Percentiles rank a stretch among this genome's conserved stretches.
Conservation (phyloP, 2,113 vertebrate species). For the Odobenus rosmarus region DNA sequence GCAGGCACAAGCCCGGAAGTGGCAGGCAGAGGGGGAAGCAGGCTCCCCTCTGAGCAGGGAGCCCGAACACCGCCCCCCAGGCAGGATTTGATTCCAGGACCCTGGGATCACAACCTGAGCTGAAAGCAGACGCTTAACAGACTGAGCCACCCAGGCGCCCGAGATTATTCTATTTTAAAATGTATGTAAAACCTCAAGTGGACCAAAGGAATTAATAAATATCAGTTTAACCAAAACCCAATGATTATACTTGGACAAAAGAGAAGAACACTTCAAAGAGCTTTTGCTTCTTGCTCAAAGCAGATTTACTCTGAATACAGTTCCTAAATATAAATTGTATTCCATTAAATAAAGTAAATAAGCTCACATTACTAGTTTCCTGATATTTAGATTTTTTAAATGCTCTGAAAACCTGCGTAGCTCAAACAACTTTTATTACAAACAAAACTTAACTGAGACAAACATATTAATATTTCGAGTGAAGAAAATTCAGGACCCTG, state of each 20-base stretch:
- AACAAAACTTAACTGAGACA: constrained; percentile 44
- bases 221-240: constrained; percentile 44
- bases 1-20: too few relatives aligned
- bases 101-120: too few relatives aligned
- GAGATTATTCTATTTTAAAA: constrained; percentile 13
- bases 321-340: constrained; percentile 4
- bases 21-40: too few relatives aligned
- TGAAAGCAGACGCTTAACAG: too few relatives aligned
- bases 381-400: constrained; percentile 46
- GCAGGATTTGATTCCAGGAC: too few relatives aligned
- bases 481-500: neutral
- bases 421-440: constrained; percentile 21
- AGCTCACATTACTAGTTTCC: neutral
- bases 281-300: constrained; percentile 1
- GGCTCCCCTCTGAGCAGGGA: too few relatives aligned
- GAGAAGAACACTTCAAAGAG: constrained; percentile 8
- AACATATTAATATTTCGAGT: constrained; percentile 42
- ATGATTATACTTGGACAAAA: constrained; percentile 35
- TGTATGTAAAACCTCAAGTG: neutral
- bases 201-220: constrained; percentile 16
- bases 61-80: too few relatives aligned
- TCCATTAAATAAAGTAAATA: constrained; percentile 42
- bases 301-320: neutral
- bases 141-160: too few relatives aligned
- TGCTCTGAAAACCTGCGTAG: neutral